Evolutionary conservation across 1,140 invertebrate genomes (phyloP).

Genomic region (Drosophila pectinifera): DNA sequence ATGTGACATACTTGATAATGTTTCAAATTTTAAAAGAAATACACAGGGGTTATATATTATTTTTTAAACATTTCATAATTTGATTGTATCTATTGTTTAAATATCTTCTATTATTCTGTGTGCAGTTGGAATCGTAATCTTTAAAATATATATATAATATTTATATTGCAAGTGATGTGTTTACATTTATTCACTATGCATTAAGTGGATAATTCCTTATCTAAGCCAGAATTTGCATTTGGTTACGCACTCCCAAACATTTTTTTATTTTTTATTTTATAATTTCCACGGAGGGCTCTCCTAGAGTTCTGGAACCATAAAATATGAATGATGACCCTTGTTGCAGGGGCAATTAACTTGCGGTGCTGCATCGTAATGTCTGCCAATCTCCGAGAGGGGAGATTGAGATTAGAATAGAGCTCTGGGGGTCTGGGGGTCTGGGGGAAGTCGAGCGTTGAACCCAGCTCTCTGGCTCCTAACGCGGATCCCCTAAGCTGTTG

Average conservation of each 20-base stretch:
- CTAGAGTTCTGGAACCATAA: constrained; percentile 14
- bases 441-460: constrained; percentile 59
- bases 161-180: too few species aligned
- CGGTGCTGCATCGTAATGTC: constrained; percentile 42
- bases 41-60: too few species aligned
- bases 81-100: too few species aligned
- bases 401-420: constrained; percentile 44
- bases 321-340: constrained; percentile 61
- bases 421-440: neutral
- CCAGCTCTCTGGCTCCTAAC: constrained; percentile 15
- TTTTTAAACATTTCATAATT: too few species aligned
- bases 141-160: too few species aligned
- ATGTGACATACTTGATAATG: constrained; percentile 10
- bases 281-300: neutral
- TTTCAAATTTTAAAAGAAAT: neutral
- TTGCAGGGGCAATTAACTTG: constrained; percentile 61
- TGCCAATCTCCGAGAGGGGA: constrained; percentile 26
- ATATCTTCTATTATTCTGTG: too few species aligned
- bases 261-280: neutral
- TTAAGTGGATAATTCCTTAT: neutral
- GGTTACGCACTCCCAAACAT: neutral
- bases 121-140: too few species aligned
- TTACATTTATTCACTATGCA: too few species aligned
- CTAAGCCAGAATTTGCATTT: neutral
- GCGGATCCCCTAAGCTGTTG: constrained; percentile 28